Evolutionary conservation across 2,113 vertebrate genomes (phyloP).

Genomic region (Anhinga rufa): DNA sequence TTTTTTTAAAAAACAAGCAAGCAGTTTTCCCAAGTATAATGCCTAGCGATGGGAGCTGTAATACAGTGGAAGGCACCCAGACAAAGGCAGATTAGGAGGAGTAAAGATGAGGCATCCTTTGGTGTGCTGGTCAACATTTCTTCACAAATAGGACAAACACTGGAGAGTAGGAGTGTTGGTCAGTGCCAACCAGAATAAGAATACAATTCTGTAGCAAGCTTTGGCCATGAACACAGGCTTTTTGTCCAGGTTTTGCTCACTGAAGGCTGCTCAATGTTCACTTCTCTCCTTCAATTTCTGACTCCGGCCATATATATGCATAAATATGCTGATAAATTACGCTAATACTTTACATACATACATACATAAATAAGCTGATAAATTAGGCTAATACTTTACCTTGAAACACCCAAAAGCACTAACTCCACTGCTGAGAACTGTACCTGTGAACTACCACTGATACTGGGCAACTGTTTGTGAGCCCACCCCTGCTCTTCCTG

Average conservation of each 20-base stretch:
- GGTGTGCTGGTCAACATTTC: background rate
- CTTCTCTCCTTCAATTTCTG: background rate
- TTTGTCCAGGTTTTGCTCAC: background rate
- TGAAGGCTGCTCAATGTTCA: background rate
- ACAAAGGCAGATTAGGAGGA: background rate
- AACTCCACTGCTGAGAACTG: background rate
- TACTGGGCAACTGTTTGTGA: background rate
- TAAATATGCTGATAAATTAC: too few relatives aligned
- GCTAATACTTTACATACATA: too few relatives aligned
- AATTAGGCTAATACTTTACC: background rate
- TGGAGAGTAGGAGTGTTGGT: background rate
- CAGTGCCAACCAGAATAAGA: background rate
- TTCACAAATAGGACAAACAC: background rate
- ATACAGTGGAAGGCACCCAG: background rate
- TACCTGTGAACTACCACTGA: background rate
- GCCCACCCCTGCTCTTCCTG: background rate
- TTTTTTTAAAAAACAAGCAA: background rate
- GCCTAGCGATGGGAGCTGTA: background rate
- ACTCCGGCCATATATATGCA: background rate
- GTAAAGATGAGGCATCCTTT: background rate
- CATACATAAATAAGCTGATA: too few relatives aligned
- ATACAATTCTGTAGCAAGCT: background rate
- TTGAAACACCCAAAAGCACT: background rate
- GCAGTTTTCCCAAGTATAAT: background rate
- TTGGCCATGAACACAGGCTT: background rate